Evolutionary conservation across 2,797 vertebrate genomes (phyloP).

Genomic region (Anguilla obscura): DNA sequence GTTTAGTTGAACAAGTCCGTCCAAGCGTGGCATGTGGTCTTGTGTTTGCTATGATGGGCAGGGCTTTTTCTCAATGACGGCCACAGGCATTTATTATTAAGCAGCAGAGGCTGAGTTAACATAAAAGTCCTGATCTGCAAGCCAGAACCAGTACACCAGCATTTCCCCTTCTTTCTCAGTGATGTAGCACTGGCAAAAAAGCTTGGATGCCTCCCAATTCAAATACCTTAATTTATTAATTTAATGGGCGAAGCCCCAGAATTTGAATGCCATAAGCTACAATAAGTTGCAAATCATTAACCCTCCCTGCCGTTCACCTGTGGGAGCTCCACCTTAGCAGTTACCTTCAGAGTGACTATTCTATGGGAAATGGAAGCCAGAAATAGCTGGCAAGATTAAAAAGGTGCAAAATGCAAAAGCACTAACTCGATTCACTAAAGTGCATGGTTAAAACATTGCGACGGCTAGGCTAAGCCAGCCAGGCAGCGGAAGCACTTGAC

Average conservation of each 20-base stretch:
- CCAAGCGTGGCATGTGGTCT: neutral
- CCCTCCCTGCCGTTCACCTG: neutral
- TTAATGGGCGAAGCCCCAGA: neutral
- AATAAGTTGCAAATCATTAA: neutral
- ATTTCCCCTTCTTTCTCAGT: neutral
- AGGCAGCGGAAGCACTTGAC: neutral
- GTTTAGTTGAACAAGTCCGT: neutral
- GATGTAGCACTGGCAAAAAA: neutral
- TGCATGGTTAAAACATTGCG: neutral
- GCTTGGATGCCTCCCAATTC: neutral
- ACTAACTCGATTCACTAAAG: neutral
- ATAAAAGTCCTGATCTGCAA: neutral
- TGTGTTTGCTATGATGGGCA: neutral
- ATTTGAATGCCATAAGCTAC: neutral
- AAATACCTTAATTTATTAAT: neutral
- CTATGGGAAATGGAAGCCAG: neutral
- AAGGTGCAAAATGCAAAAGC: neutral
- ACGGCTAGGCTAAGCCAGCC: neutral
- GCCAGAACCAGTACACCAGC: neutral
- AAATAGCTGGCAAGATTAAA: neutral
- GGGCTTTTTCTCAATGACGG: neutral
- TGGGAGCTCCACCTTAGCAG: neutral
- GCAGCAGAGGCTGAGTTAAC: neutral
- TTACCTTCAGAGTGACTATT: neutral
- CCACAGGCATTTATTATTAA: neutral